Evolutionary conservation across 1,140 invertebrate species (phyloP).

Genomic region (Drosophila arawakana): DNA sequence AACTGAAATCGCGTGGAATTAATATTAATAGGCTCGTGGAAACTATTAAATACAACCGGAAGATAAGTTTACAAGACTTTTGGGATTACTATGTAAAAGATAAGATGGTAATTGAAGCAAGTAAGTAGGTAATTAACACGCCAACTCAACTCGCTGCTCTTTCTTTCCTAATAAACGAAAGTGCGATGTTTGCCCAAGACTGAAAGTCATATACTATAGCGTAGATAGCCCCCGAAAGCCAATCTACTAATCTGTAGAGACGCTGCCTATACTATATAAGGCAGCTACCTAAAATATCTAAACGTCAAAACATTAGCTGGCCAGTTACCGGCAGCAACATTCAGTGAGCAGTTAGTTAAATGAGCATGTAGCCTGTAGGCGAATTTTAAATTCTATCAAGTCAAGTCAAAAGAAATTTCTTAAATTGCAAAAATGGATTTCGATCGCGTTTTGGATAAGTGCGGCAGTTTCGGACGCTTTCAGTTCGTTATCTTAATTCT

Average conservation of each 20-base stretch:
- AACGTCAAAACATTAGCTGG: constrained; percentile 57
- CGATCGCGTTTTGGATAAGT: constrained; percentile 86
- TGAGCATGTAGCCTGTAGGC: constrained; percentile 61
- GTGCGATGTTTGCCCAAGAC: constrained; percentile 41
- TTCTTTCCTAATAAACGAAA: constrained; percentile 11
- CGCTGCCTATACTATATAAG: constrained; percentile 66
- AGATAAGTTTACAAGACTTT: background rate
- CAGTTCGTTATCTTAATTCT: constrained; percentile 86
- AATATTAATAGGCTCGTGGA: background rate
- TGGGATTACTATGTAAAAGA: too few relatives aligned
- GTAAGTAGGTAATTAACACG: constrained; percentile 27
- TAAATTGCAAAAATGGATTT: constrained; percentile 84
- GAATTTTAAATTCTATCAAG: background rate
- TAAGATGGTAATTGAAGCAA: background rate
- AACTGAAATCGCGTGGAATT: background rate
- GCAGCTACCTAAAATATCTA: constrained; percentile 4
- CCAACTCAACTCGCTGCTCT: constrained; percentile 15
- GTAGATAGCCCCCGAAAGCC: constrained; percentile 47
- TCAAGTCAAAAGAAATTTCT: background rate
- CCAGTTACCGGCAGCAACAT: constrained; percentile 12
- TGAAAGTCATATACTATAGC: constrained; percentile 32
- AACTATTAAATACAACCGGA: background rate
- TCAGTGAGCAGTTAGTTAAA: background rate
- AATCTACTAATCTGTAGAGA: constrained; percentile 56
- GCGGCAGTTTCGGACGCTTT: constrained; percentile 87